Base-by-base conservation (phyloP, 2,888 invertebrate genomes). In the Melanotus villosus region DNA sequence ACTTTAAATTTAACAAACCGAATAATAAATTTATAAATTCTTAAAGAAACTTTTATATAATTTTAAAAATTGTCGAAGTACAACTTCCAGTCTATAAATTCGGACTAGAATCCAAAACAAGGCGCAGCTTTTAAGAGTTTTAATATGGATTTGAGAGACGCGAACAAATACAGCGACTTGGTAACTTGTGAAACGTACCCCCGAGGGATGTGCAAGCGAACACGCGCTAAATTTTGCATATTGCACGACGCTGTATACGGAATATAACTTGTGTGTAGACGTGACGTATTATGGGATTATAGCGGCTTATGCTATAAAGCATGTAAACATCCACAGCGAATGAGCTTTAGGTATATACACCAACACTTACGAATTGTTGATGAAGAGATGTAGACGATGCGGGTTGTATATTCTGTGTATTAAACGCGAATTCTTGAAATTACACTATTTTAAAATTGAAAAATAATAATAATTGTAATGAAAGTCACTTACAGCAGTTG, bases 231-330 rank as follows among this genome's bases (percentile, higher is more conserved):
- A 60, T 60, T 60, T 60, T 60, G 47, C 59, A 60, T 60, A 60
- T 60, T 60, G 59, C 45, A 45, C 16, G 45, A 32, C 45, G 59
- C 45, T 47, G 45, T 47, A 60, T 60, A 30, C 59, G 30, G 47
- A 60, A 45, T 47, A 47, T 60, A 60, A 60, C 59, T 60, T 47
- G 45, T 60, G 45, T 60, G 45, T 45, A 60, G 45, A 60, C 59
- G 59, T 60, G 59, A 47, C 59, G 59, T 60, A 60, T 60, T 60
- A 60, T 60, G 19, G 59, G 59, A 60, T 60, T 60, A 60, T 60
- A 60, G 59, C 32, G 21, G 45, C 59, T 60, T 60, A 60, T 30
- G 59, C 59, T 47, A 60, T 45, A 60, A 60, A 60, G 59, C 59
- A 60, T 47, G 59, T 60, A 60, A 60, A 60, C 59, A 60, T 32